Base-by-base conservation (phyloP, 1,140 invertebrate genomes). In the Drosophila seguyi region DNA sequence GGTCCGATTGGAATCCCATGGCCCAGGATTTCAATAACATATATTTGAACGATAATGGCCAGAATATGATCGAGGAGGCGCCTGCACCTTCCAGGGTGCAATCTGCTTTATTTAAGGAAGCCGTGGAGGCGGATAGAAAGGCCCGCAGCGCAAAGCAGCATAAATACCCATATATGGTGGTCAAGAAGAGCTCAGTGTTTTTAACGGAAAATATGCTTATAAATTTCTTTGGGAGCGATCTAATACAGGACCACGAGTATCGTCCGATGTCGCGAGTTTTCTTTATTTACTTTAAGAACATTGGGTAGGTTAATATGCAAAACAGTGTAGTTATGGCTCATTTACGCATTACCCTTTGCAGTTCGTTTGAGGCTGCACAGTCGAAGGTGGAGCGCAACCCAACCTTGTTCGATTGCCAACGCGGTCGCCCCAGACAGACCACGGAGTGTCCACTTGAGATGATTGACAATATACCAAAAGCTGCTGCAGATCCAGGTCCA, bases 1-100 rank as follows among this genome's bases (percentile, higher is more conserved):
- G 67, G 69, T 34, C 50, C 1, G 34, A 59, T 16, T 88, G 77
- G 68, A 25, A 88, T 71, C 85, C 84, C 1, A 80, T 85, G 60
- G 61, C 47, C 10, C 6, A 65, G n/a, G 56, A 90, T 2, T 87
- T 45, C 27, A 31, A 65, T 22, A 52, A 80, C 4, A 60, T 42
- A 0, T 90, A 81, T 41, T 36, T 20, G 2, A 58, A 22, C 29
- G 16, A 47, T 3, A 45, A 42, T 0, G 56, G 42, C 1, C 52
- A 72, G 13, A 48, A 50, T 18, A 3, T 36, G n/a, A n/a, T 66
- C 16, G 55, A 69, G 1, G 36, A 48, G n/a, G 42, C 39, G 6
- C 39, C 27, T 14, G 16, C n/a, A 0, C 18, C 72, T 1, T 14
- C 50, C 16, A 42, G 56, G 2, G 16, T 11, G 6, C 34, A 38